These are phyloP conservation scores for Nothoprocta pentlandii DNA, from an alignment of 2,113 vertebrate genomes.

Conservation along the genomic window DNA sequence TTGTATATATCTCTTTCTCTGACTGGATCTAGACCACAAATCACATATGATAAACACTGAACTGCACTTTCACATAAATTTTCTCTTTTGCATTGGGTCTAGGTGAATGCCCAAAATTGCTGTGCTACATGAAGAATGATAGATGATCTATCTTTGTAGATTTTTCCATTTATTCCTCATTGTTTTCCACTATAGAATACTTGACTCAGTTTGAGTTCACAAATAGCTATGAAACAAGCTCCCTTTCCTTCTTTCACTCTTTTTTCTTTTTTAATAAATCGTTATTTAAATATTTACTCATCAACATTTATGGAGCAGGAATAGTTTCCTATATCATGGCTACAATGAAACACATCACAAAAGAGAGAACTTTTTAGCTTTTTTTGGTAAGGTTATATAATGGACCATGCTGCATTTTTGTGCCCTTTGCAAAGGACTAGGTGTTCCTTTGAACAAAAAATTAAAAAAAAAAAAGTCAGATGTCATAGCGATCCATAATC, in stretches of 20 bases:
- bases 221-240: not conserved
- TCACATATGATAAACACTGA: not conserved
- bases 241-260: not conserved
- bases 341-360: fast-evolving
- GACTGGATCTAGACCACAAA: not conserved
- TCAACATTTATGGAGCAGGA: not conserved
- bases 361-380: not conserved
- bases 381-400: not conserved
- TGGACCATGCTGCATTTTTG: not conserved
- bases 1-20: not conserved
- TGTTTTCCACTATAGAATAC: not conserved
- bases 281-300: not conserved
- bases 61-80: not conserved
- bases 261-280: not conserved
- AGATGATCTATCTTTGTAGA: not conserved
- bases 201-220: not conserved
- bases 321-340: not conserved
- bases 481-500: not conserved
- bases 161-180: not conserved
- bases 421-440: not conserved
- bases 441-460: not conserved
- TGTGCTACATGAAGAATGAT: not conserved
- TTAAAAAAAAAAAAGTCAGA: not conserved
- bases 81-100: not conserved
- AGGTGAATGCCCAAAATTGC: not conserved